Conservation (phyloP, 2,888 invertebrate species). For the Heliconius sara region DNA sequence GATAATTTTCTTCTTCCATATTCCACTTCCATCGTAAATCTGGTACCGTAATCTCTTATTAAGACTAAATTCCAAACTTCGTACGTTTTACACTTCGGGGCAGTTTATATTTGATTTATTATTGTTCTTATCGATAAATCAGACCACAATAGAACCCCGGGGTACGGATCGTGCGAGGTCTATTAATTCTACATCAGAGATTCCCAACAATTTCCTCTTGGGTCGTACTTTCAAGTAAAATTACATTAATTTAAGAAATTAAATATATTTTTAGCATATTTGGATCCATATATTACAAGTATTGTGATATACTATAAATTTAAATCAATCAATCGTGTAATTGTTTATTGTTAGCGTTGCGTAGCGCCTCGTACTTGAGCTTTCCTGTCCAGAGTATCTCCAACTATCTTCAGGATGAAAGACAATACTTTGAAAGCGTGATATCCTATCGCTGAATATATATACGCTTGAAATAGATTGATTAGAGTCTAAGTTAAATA, state of each 20-base stretch:
- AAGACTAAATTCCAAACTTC: constrained; percentile 27
- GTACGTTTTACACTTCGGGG: constrained; percentile 60
- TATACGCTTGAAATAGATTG: constrained; percentile 1
- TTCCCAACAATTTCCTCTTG: constrained; percentile 1
- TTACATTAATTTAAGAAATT: background rate
- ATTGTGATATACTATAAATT: background rate
- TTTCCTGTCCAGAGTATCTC: constrained; percentile 71
- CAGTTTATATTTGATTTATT: constrained; percentile 83
- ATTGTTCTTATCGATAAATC: constrained; percentile 83
- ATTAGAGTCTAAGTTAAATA: constrained; percentile 13
- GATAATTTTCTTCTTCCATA: background rate
- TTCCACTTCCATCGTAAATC: constrained; percentile 9
- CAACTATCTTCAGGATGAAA: constrained; percentile 72
- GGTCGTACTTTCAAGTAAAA: constrained; percentile 20
- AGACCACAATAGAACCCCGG: constrained; percentile 75
- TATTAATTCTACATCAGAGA: constrained; percentile 68
- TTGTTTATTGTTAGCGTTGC: background rate
- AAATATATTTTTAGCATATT: background rate
- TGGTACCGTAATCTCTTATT: constrained; percentile 19
- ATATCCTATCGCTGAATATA: constrained; percentile 67
- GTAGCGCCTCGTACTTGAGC: background rate
- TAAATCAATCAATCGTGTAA: background rate
- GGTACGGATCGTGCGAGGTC: constrained; percentile 70
- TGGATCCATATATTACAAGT: background rate
- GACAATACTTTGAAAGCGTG: constrained; percentile 78